A percentile compares a stretch with the other conserved stretches of the same genome.
These are phyloP conservation scores for Monomorium pharaonis DNA, from an alignment of 1,140 invertebrate species.

Conservation along the genomic window DNA sequence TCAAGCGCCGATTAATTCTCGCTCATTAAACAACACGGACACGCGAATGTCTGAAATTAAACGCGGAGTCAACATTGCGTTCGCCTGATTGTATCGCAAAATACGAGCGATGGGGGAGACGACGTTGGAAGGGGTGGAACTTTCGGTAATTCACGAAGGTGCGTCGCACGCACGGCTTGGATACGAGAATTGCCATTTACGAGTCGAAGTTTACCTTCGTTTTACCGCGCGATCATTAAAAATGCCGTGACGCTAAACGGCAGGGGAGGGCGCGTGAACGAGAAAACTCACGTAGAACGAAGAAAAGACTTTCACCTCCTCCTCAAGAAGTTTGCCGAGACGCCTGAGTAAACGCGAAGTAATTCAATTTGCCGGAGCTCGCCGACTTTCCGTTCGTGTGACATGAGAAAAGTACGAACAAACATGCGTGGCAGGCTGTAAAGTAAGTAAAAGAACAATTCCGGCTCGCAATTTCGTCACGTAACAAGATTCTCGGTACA, in stretches of 20 bases:
- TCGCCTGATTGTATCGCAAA: constrained; percentile 24
- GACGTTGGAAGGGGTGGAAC: background rate
- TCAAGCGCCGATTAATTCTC: constrained; percentile 50
- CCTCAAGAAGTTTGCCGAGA: constrained; percentile 49
- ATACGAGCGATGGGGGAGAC: background rate
- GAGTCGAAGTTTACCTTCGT: constrained; percentile 1
- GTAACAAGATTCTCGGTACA: constrained; percentile 28
- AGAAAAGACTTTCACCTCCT: constrained; percentile 45
- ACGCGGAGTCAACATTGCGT: constrained; percentile 5
- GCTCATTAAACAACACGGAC: constrained; percentile 37
- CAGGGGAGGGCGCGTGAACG: constrained; percentile 4
- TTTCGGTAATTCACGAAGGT: constrained; percentile 27
- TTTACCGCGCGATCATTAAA: constrained; percentile 38
- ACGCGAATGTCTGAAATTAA: constrained; percentile 37
- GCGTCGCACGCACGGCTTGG: background rate
- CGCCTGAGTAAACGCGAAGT: constrained; percentile 52
- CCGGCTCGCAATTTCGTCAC: constrained; percentile 28
- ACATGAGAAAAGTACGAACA: constrained; percentile 52
- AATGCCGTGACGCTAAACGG: constrained; percentile 26
- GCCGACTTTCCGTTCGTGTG: constrained; percentile 52
- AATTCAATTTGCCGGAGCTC: constrained; percentile 55
- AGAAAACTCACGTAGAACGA: constrained; percentile 29
- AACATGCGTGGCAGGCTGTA: constrained; percentile 46
- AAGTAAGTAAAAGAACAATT: constrained; percentile 58
- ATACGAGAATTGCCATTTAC: background rate